Conservation (phyloP, 2,888 invertebrate species). For the Lepidocyrtoides sp. region DNA sequence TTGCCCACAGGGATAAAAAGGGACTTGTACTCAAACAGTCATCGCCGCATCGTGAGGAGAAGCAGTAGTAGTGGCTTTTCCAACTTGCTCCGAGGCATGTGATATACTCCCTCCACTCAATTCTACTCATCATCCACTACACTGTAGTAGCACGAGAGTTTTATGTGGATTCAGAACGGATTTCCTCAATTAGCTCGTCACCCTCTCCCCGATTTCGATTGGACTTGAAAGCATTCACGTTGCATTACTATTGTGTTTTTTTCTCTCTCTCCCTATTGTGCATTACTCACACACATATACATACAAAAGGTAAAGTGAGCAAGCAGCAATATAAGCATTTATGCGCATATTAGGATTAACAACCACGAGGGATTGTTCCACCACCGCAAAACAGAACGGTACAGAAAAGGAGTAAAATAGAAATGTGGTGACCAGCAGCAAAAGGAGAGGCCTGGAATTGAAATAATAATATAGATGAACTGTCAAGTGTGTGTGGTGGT, state of each 20-base stretch:
- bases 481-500: constrained; percentile 54
- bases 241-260: constrained; percentile 36
- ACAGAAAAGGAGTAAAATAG: not conserved
- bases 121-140: not conserved
- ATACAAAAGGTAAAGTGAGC: constrained; percentile 4
- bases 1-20: constrained; percentile 27
- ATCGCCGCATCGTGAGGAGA: not conserved
- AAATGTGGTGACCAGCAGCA: constrained; percentile 18
- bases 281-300: not conserved
- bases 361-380: constrained; percentile 61
- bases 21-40: constrained; percentile 23
- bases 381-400: constrained; percentile 2
- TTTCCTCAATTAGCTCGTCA: constrained; percentile 84
- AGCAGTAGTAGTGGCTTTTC: constrained; percentile 7
- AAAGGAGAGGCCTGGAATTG: not conserved
- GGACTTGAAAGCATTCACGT: constrained; percentile 36
- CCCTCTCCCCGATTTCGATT: constrained; percentile 60
- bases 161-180: constrained; percentile 82
- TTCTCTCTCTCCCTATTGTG: not conserved
- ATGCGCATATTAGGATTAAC: constrained; percentile 68
- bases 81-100: constrained; percentile 17
- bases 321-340: constrained; percentile 34
- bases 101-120: constrained; percentile 10
- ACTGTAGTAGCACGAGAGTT: constrained; percentile 39
- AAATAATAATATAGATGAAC: constrained; percentile 46